Conservation (phyloP, 1,140 invertebrate genomes). For the Procambarus clarkii region DNA sequence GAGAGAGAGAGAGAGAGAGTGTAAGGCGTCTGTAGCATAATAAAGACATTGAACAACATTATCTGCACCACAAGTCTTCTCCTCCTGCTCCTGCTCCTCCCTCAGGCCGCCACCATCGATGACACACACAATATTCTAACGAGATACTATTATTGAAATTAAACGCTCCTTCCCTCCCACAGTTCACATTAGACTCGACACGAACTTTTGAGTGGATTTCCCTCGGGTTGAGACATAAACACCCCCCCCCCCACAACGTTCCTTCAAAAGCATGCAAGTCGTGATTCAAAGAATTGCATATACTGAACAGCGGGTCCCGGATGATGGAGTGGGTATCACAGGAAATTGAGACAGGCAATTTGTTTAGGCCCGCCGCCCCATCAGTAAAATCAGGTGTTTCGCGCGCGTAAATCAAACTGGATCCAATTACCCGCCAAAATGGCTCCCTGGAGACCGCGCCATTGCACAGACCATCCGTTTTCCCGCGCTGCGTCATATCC, state of each 20-base stretch:
- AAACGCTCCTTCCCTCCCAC: constrained; percentile 38
- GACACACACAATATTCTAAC: constrained; percentile 52
- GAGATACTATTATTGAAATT: constrained; percentile 54
- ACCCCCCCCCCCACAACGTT: neutral
- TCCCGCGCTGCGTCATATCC: constrained; percentile 49
- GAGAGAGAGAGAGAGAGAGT: too few relatives aligned
- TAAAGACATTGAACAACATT: too few relatives aligned
- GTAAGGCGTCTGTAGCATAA: too few relatives aligned
- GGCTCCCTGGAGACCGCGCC: constrained; percentile 50
- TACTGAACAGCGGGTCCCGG: constrained; percentile 26
- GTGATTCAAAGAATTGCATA: constrained; percentile 17
- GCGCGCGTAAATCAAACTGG: constrained; percentile 67
- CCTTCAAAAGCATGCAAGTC: neutral
- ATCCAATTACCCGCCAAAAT: constrained; percentile 67
- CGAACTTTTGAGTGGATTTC: constrained; percentile 54
- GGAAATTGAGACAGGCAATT: constrained; percentile 66
- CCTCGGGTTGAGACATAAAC: neutral
- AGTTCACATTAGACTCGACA: constrained; percentile 52
- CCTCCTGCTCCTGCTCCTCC: neutral
- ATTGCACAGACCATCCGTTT: constrained; percentile 56
- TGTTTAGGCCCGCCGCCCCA: constrained; percentile 58
- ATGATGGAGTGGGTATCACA: constrained; percentile 60
- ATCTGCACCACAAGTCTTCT: too few relatives aligned
- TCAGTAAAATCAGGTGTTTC: constrained; percentile 70
- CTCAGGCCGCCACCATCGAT: constrained; percentile 1